Evolutionary conservation across 92 coral and sea anemone genomes (phyloP), one percentile per base, ranked within the genome.

Genomic region (Plumapathes pennacea): DNA sequence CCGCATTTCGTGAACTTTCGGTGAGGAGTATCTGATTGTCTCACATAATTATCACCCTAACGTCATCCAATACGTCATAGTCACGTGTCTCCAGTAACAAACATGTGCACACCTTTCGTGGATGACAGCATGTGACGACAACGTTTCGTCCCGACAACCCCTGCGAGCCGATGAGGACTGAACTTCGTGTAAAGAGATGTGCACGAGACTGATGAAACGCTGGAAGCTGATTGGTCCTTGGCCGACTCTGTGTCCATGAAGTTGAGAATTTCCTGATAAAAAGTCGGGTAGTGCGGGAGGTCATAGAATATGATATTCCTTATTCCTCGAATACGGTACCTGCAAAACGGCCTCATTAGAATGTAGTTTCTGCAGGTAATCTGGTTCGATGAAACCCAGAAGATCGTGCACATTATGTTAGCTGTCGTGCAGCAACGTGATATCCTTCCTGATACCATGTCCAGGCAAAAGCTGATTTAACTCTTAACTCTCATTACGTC

Each of bases 321-420:
- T n/a, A 92, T 89, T n/a, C 98, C 96, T 59, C 82, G 71, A 33
- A 92, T 83, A 13, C 88, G 96, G 52, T 92, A 89, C 57, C 98
- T 92, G 29, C 0, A 42, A 47, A 29, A 39, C 33, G 18, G 22
- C n/a, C n/a, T n/a, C n/a, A n/a, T n/a, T n/a, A n/a, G n/a, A n/a
- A n/a, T n/a, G n/a, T n/a, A n/a, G n/a, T n/a, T n/a, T n/a, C n/a
- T n/a, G n/a, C n/a, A n/a, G n/a, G n/a, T n/a, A n/a, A n/a, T n/a
- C n/a, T n/a, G n/a, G n/a, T n/a, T n/a, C n/a, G n/a, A n/a, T n/a
- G n/a, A n/a, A n/a, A n/a, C n/a, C n/a, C n/a, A n/a, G n/a, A n/a
- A n/a, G n/a, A n/a, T n/a, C n/a, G n/a, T n/a, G n/a, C n/a, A n/a
- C n/a, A n/a, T n/a, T n/a, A n/a, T n/a, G n/a, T n/a, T n/a, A n/a